Percentiles rank a stretch among this genome's conserved stretches.
Conservation (phyloP, 2,888 invertebrate genomes). For the Villa cingulata region DNA sequence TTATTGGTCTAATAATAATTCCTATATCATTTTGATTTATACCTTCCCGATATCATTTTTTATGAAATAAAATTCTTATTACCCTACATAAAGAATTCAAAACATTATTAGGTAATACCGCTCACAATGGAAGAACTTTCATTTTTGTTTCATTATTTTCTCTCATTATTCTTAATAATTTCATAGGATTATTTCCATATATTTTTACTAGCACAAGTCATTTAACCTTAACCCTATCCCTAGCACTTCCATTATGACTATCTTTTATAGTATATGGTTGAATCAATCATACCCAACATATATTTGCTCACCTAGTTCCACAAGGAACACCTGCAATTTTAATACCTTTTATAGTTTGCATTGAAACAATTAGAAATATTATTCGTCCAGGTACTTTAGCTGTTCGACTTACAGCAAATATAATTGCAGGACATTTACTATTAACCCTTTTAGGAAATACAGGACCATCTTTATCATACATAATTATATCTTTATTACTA, state of each 20-base stretch:
- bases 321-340: slow-evolving; percentile 48
- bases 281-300: slow-evolving; percentile 46
- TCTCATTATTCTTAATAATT: slow-evolving; percentile 52
- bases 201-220: slow-evolving; percentile 57
- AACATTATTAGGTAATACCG: slow-evolving; percentile 38
- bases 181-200: slow-evolving; percentile 54
- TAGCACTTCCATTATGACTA: slow-evolving; percentile 51
- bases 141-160: slow-evolving; percentile 45
- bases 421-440: slow-evolving; percentile 59
- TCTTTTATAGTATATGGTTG: slow-evolving; percentile 51
- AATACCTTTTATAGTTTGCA: slow-evolving; percentile 59
- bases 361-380: slow-evolving; percentile 60
- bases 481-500: slow-evolving; percentile 24
- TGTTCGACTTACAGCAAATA: slow-evolving; percentile 59
- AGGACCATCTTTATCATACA: slow-evolving; percentile 21
- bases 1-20: slow-evolving; percentile 40
- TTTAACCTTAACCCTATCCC: slow-evolving; percentile 42
- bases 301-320: slow-evolving; percentile 55
- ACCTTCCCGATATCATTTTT: slow-evolving; percentile 39
- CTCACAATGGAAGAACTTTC: slow-evolving; percentile 39
- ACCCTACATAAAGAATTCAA: slow-evolving; percentile 45
- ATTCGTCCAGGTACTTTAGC: slow-evolving; percentile 57
- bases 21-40: slow-evolving; percentile 42
- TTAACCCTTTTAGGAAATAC: slow-evolving; percentile 46
- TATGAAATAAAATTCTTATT: slow-evolving; percentile 39